Evolutionary conservation across 2,113 vertebrate species (phyloP), one percentile per base, ranked within the genome.

Genomic region (Artemisiospiza belli): DNA sequence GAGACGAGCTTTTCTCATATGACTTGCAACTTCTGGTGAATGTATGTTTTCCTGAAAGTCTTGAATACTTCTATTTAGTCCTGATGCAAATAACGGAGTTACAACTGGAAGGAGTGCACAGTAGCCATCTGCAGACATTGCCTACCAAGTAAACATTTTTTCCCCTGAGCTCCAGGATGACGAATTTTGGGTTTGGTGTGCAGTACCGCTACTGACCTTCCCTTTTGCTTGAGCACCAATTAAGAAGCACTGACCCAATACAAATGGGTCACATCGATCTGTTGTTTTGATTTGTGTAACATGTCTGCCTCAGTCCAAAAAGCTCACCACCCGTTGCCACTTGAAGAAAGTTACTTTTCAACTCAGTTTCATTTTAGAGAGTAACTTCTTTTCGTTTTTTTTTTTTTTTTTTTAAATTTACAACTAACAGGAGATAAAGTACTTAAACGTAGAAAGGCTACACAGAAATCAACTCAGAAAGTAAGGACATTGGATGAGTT

Each of bases 211-310:
- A 62, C 43, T 88, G 87, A 95, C 85, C 82, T 94, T 91, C 44
- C 62, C 59, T 91, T 89, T 73, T 55, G 79, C 78, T 80, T 80
- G 43, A 62, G 35, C 47, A 25, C 63, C 12, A n/a, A 86, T 87
- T 90, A 93, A 82, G 75, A 67, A 92, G 82, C 88, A 73, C 10
- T 91, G 93, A 88, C 88, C 89, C 80, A 86, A 74, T 27, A 74
- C 90, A 93, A 94, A 95, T 86, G 72, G 94, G 94, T 90, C 92
- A 37, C 67, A 95, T 77, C 2, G 51, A 94, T 96, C 86, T 74
- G 91, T 80, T 96, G 79, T 77, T 94, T 90, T 90, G 89, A 90
- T 91, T 87, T 85, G 75, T 85, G 66, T 61, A 95, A 93, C 62
- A 67, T 0, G 5, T 54, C 82, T 83, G 62, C 6, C 77, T 73